Evolutionary conservation across 2,113 vertebrate species (phyloP).

Genomic region (Sorex araneus): DNA sequence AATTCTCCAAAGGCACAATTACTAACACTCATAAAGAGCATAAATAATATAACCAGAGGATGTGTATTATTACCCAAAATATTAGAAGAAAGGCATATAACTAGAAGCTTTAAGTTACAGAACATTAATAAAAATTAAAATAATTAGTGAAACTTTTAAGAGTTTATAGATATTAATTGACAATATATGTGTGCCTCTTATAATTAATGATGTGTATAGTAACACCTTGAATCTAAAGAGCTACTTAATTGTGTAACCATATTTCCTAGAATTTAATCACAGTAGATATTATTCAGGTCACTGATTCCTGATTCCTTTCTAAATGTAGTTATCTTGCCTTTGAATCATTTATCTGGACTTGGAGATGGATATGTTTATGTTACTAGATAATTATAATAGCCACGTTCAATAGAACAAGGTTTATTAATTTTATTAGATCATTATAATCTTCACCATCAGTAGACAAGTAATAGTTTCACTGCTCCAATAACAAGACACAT

Average conservation of each 20-base stretch:
- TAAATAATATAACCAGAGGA: neutral
- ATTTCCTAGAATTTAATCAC: neutral
- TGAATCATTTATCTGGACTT: neutral
- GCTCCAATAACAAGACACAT: neutral
- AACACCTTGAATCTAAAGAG: neutral
- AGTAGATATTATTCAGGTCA: neutral
- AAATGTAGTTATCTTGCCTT: neutral
- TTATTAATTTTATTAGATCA: neutral
- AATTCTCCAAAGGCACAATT: conserved; percentile 24
- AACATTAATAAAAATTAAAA: neutral
- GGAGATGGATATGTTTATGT: neutral
- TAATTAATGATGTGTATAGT: neutral
- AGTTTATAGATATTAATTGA: neutral
- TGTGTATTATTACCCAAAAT: neutral
- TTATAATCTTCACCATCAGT: neutral
- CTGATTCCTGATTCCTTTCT: conserved; percentile 9
- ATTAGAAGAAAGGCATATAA: neutral
- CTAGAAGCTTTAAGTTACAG: neutral
- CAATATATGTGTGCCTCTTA: neutral
- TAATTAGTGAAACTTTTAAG: neutral
- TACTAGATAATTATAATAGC: neutral
- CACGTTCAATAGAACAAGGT: neutral
- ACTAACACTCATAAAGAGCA: neutral
- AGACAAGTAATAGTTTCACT: neutral
- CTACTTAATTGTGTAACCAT: neutral